phyloP scores from a whole-genome alignment of 2,888 invertebrate species.

The Brenthis ino region DNA sequence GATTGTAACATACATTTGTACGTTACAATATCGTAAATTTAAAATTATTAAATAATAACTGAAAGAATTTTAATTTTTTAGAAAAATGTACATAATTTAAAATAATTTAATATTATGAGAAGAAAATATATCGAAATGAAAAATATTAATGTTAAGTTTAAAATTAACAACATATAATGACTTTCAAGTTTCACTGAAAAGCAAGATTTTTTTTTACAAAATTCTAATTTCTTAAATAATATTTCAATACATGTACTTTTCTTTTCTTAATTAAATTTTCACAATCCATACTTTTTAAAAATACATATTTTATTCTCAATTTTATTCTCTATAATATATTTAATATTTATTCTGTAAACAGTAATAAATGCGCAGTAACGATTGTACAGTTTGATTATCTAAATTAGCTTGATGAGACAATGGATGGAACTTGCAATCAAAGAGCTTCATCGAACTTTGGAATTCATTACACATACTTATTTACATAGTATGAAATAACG shows the following conservation, averaged over 20 bases:
- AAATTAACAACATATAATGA: too few relatives aligned
- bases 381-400: conserved; percentile 33
- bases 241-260: background rate
- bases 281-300: background rate
- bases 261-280: background rate
- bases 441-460: conserved; percentile 31
- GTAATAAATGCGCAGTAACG: conserved; percentile 18
- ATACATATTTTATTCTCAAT: too few relatives aligned
- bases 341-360: conserved; percentile 9
- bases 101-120: too few relatives aligned
- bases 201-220: background rate
- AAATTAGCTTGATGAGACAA: conserved; percentile 33
- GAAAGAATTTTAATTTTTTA: background rate
- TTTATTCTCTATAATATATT: background rate
- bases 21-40: too few relatives aligned
- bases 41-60: background rate
- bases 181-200: background rate
- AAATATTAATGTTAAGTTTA: too few relatives aligned
- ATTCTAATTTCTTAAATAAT: too few relatives aligned
- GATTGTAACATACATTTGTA: background rate
- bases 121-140: too few relatives aligned
- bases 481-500: background rate
- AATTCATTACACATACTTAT: conserved; percentile 6
- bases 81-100: background rate
- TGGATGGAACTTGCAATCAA: conserved; percentile 26